A percentile compares a stretch with the other conserved stretches of the same genome.
Evolutionary conservation across 2,888 invertebrate species (phyloP).

Genomic region (Oxytorus armatus): DNA sequence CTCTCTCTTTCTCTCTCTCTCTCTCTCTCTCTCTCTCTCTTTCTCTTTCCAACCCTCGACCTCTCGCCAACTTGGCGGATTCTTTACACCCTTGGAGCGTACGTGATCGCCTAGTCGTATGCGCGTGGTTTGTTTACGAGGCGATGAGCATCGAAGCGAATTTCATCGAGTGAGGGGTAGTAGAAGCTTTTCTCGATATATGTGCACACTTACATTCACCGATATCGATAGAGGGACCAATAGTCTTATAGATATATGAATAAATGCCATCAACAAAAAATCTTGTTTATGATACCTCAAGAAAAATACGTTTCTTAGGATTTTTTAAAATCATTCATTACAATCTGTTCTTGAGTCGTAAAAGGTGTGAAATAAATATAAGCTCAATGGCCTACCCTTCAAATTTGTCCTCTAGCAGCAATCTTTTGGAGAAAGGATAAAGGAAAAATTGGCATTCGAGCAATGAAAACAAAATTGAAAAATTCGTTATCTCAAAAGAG

Average conservation of each 20-base stretch:
- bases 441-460: too few species aligned
- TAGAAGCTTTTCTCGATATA: conserved; percentile 57
- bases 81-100: conserved; percentile 56
- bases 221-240: conserved; percentile 21
- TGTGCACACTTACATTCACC: neutral
- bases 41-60: neutral
- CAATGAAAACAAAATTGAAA: too few species aligned
- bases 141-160: conserved; percentile 75
- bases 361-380: conserved; percentile 13
- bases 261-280: conserved; percentile 19
- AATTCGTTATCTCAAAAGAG: too few species aligned
- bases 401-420: too few species aligned
- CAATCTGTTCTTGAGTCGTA: too few species aligned
- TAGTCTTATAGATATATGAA: conserved; percentile 13
- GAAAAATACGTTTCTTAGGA: too few species aligned
- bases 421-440: too few species aligned
- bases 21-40: conserved; percentile 31
- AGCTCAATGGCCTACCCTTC: too few species aligned
- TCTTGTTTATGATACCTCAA: too few species aligned
- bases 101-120: conserved; percentile 64
- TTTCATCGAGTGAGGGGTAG: conserved; percentile 65
- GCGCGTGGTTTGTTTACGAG: conserved; percentile 78
- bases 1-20: conserved; percentile 8
- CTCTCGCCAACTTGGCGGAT: conserved; percentile 54
- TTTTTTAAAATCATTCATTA: too few species aligned